phyloP scores from a whole-genome alignment of 1,140 invertebrate species.

The Tetramorium simillimum region DNA sequence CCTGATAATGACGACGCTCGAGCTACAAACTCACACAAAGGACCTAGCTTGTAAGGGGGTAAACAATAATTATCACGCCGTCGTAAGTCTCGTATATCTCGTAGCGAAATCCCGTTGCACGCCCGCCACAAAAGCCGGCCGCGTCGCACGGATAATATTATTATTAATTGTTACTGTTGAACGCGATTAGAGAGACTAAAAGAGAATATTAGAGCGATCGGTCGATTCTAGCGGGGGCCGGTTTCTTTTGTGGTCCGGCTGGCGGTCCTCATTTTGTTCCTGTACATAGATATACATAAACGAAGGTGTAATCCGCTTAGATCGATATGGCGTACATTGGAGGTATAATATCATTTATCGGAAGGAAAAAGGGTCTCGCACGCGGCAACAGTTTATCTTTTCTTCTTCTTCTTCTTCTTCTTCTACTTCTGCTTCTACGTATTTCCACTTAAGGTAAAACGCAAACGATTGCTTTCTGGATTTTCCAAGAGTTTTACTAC shows the following conservation, averaged over 20 bases:
- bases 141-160: slow-evolving; percentile 9
- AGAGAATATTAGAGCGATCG: slow-evolving; percentile 39
- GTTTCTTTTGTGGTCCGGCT: slow-evolving; percentile 51
- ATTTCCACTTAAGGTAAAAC: slow-evolving; percentile 31
- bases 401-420: slow-evolving; percentile 2
- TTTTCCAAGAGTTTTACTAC: slow-evolving; percentile 35
- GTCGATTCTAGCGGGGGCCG: not conserved
- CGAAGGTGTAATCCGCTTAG: slow-evolving; percentile 67
- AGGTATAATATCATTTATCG: slow-evolving; percentile 2
- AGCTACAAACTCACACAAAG: slow-evolving; percentile 56
- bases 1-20: slow-evolving; percentile 52
- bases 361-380: not conserved
- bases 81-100: slow-evolving; percentile 70
- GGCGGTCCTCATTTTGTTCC: slow-evolving; percentile 62
- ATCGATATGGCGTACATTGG: slow-evolving; percentile 31
- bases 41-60: slow-evolving; percentile 60
- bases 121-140: slow-evolving; percentile 63
- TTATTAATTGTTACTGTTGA: slow-evolving; percentile 66
- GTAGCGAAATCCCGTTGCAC: slow-evolving; percentile 60
- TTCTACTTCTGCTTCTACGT: slow-evolving; percentile 9
- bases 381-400: slow-evolving; percentile 23
- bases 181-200: slow-evolving; percentile 38
- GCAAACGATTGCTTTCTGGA: slow-evolving; percentile 35
- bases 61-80: slow-evolving; percentile 71
- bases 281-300: slow-evolving; percentile 73